phyloP scores from a whole-genome alignment of 1,140 invertebrate genomes.

The Trichonephila inaurata region DNA sequence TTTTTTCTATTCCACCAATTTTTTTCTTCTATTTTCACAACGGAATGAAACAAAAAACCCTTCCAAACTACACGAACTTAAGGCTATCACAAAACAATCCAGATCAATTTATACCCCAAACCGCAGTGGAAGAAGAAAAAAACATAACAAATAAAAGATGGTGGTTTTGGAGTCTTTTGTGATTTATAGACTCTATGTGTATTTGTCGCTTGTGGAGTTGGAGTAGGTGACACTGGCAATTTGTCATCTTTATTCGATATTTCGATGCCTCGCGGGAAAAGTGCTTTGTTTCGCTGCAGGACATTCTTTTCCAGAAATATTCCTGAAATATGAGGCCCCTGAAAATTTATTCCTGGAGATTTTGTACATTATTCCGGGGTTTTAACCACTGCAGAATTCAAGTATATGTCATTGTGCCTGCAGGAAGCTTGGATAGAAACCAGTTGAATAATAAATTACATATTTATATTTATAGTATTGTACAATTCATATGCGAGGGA shows the following conservation, averaged over 20 bases:
- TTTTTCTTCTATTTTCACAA: no score
- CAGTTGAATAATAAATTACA: no score
- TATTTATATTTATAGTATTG: no score
- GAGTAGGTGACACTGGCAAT: slow-evolving; percentile 6
- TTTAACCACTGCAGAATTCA: no score
- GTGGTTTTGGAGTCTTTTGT: neutral
- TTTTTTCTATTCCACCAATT: no score
- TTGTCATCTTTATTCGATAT: slow-evolving; percentile 66
- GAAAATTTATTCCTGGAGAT: neutral
- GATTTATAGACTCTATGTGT: slow-evolving; percentile 47
- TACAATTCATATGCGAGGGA: no score
- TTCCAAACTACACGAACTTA: no score
- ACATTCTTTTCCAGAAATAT: neutral
- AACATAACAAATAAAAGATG: neutral
- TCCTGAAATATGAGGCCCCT: neutral
- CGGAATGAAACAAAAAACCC: no score
- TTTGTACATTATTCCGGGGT: neutral
- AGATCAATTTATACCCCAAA: neutral
- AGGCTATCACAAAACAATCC: neutral
- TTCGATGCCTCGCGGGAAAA: neutral
- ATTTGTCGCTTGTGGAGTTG: slow-evolving; percentile 44
- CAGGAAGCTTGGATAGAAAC: no score
- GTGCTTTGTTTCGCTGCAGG: slow-evolving; percentile 12
- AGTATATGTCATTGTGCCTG: no score
- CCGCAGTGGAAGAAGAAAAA: neutral